These are phyloP conservation scores for Melanotus villosus DNA, from an alignment of 2,888 invertebrate genomes.

Conservation along the genomic window DNA sequence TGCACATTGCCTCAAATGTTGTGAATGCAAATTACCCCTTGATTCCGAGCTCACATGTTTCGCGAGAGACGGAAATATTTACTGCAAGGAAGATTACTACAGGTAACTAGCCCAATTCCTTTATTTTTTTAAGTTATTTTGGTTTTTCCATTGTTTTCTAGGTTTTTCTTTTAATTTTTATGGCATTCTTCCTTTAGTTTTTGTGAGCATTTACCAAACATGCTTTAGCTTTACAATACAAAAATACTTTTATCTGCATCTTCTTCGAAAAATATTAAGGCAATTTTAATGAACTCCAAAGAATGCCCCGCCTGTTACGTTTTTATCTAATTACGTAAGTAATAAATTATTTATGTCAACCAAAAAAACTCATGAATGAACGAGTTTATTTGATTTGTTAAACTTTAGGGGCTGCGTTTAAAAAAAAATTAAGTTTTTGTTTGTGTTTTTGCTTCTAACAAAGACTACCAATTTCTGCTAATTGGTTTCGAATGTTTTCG, in stretches of 20 bases:
- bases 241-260: no score
- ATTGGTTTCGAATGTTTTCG: slow-evolving; percentile 35
- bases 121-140: slow-evolving; percentile 25
- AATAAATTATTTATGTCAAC: slow-evolving; percentile 12
- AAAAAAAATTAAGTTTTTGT: background rate
- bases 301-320: background rate
- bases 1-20: slow-evolving; percentile 86
- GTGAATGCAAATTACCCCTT: slow-evolving; percentile 86
- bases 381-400: slow-evolving; percentile 9
- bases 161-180: no score
- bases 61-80: slow-evolving; percentile 90
- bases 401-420: background rate
- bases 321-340: background rate
- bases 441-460: slow-evolving; percentile 9
- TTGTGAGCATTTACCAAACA: no score
- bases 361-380: slow-evolving; percentile 24
- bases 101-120: slow-evolving; percentile 73
- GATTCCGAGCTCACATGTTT: slow-evolving; percentile 92
- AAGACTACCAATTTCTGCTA: slow-evolving; percentile 31
- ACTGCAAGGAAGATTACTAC: slow-evolving; percentile 95
- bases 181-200: no score
- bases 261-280: no score
- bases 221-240: no score
- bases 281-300: slow-evolving; percentile 12
- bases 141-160: no score